Percentiles rank a stretch among this genome's conserved stretches.
These are phyloP conservation scores for Cyrtodaria siliqua DNA, from an alignment of 2,888 invertebrate species.

Conservation along the genomic window DNA sequence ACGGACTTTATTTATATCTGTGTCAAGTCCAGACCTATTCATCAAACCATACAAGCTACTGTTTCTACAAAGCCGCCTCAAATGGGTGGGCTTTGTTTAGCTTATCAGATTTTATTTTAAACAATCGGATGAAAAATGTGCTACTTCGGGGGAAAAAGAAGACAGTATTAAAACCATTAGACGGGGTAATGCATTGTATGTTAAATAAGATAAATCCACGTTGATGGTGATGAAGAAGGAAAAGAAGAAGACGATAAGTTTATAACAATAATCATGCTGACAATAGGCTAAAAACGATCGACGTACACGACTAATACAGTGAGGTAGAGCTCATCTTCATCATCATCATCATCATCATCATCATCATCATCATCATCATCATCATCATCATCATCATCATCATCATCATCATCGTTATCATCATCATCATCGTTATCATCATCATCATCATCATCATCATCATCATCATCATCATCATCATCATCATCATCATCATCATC, in stretches of 20 bases:
- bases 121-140: slow-evolving; percentile 33
- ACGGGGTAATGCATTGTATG: no score
- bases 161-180: no score
- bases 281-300: no score
- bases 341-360: slow-evolving; percentile 3
- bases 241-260: no score
- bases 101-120: slow-evolving; percentile 24
- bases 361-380: slow-evolving; percentile 3
- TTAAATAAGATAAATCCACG: no score
- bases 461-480: not conserved
- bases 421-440: not conserved
- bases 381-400: not conserved
- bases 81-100: slow-evolving; percentile 44
- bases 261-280: no score
- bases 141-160: no score
- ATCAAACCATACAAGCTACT: slow-evolving; percentile 20
- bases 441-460: not conserved
- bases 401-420: not conserved
- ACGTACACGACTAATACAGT: no score
- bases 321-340: no score
- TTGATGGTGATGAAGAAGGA: no score
- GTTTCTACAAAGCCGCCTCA: not conserved
- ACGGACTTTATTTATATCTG: slow-evolving; percentile 25
- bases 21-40: slow-evolving; percentile 26
- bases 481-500: not conserved